Conservation (phyloP, 2,888 invertebrate genomes). For the Leptopterna dolabrata region DNA sequence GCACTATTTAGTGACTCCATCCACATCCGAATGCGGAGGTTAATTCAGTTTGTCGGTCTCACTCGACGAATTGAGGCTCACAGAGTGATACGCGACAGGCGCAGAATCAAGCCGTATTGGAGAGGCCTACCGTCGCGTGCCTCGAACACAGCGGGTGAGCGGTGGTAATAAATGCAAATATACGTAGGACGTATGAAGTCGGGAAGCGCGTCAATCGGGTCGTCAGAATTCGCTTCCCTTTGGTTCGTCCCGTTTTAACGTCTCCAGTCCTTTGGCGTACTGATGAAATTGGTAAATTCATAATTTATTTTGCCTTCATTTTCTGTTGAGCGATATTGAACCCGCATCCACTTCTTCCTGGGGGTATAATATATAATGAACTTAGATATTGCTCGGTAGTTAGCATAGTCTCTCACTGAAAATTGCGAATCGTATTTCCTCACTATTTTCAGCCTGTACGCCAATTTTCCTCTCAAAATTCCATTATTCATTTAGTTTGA, state of each 20-base stretch:
- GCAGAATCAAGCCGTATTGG: slow-evolving; percentile 9
- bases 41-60: slow-evolving; percentile 25
- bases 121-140: slow-evolving; percentile 13
- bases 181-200: not conserved
- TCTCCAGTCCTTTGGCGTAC: no score
- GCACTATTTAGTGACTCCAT: slow-evolving; percentile 23
- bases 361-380: no score
- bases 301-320: no score
- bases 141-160: not conserved
- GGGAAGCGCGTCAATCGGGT: not conserved
- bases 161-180: slow-evolving; percentile 16
- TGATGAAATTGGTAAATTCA: no score
- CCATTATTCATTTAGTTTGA: no score
- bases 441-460: no score
- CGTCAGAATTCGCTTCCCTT: not conserved
- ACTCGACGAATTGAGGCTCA: slow-evolving; percentile 23
- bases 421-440: no score
- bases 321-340: no score
- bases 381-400: no score
- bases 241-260: not conserved
- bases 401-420: no score
- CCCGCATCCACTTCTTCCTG: no score
- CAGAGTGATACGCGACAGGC: not conserved
- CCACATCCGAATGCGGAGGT: slow-evolving; percentile 27
- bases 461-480: no score